Conservation (phyloP, 2,888 invertebrate genomes). For the Proisotoma minuta region DNA sequence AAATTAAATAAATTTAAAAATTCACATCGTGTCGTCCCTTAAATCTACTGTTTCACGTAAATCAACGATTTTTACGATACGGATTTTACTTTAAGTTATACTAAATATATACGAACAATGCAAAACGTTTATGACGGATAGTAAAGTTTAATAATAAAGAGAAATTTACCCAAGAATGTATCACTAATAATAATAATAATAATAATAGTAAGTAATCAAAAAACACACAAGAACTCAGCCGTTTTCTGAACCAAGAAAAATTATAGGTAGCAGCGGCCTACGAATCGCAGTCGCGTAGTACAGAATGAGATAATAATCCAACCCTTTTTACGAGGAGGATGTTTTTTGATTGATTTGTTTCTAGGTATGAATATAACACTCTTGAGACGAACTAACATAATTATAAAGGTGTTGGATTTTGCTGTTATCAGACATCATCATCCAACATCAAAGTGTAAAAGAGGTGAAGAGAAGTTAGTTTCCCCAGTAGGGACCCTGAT, state of each 20-base stretch:
- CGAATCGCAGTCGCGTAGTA: background rate
- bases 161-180: slow-evolving; percentile 19
- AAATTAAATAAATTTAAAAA: slow-evolving; percentile 28
- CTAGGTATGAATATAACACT: slow-evolving; percentile 15
- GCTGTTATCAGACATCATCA: too few relatives aligned
- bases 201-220: background rate
- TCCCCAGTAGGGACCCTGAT: slow-evolving; percentile 38
- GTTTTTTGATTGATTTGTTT: slow-evolving; percentile 1
- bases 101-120: slow-evolving; percentile 35
- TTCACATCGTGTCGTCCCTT: slow-evolving; percentile 18
- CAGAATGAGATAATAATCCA: slow-evolving; percentile 7
- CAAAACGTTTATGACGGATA: slow-evolving; percentile 28
- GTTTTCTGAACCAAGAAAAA: background rate
- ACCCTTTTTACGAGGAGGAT: background rate
- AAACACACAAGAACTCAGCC: too few relatives aligned
- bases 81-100: slow-evolving; percentile 32
- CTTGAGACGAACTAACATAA: background rate
- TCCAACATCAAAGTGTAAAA: background rate
- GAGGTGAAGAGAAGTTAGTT: slow-evolving; percentile 17
- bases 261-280: slow-evolving; percentile 10
- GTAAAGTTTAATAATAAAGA: slow-evolving; percentile 16
- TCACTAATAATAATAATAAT: background rate
- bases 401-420: background rate
- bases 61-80: slow-evolving; percentile 22
- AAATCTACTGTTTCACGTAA: slow-evolving; percentile 7